These are phyloP conservation scores for Lordiphosa clarofinis DNA, from an alignment of 1,140 invertebrate genomes.

Conservation along the genomic window DNA sequence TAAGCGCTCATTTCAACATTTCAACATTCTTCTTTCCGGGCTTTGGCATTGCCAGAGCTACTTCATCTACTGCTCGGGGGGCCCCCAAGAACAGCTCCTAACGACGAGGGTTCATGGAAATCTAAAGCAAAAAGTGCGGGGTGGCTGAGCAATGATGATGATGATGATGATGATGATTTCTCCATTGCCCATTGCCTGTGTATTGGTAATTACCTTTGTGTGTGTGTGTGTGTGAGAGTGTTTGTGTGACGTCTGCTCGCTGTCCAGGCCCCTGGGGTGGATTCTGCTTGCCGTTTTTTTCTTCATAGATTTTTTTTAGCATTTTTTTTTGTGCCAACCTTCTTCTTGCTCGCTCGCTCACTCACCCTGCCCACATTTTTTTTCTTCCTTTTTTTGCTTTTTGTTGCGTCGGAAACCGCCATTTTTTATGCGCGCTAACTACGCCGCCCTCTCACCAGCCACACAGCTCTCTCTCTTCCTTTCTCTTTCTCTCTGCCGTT, in stretches of 20 bases:
- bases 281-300: slow-evolving; percentile 55
- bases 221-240: slow-evolving; percentile 10
- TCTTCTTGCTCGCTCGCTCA: slow-evolving; percentile 25
- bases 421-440: slow-evolving; percentile 71
- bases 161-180: slow-evolving; percentile 54
- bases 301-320: slow-evolving; percentile 37
- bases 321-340: slow-evolving; percentile 18
- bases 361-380: slow-evolving; percentile 20
- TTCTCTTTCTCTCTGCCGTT: slow-evolving; percentile 2
- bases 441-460: slow-evolving; percentile 43
- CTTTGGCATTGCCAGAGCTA: slow-evolving; percentile 19
- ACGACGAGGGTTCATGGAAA: slow-evolving; percentile 29
- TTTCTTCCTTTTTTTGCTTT: slow-evolving; percentile 36
- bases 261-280: slow-evolving; percentile 63
- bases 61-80: slow-evolving; percentile 8
- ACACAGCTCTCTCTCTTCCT: slow-evolving; percentile 11
- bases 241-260: slow-evolving; percentile 60
- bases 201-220: slow-evolving; percentile 63
- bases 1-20: slow-evolving; percentile 57
- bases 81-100: slow-evolving; percentile 4
- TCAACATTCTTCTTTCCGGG: slow-evolving; percentile 24
- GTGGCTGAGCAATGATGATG: slow-evolving; percentile 16
- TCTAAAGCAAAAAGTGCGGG: slow-evolving; percentile 19
- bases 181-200: slow-evolving; percentile 45
- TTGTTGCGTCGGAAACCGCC: slow-evolving; percentile 72